A percentile compares a stretch with the other conserved stretches of the same genome.
Evolutionary conservation across 2,888 invertebrate genomes (phyloP).

Genomic region (Tenthredo mesomela): DNA sequence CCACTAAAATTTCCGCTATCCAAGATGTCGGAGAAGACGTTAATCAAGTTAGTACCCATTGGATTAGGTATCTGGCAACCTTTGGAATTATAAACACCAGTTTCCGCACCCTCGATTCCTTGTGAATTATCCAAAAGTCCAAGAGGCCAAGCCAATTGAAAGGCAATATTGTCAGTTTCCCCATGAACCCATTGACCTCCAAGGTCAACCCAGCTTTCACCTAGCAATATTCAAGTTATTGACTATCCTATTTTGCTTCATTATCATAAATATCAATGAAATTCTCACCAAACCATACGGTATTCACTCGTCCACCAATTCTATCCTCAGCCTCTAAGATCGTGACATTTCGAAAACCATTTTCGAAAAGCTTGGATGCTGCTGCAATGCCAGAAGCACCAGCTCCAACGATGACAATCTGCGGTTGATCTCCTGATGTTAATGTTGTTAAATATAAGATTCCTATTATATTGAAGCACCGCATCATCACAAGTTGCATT

Average conservation of each 20-base stretch:
- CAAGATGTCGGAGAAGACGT: no score
- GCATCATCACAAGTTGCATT: not conserved
- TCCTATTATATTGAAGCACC: not conserved
- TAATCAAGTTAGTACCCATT: not conserved
- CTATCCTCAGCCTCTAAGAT: conserved; percentile 79
- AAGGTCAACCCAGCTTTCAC: conserved; percentile 64
- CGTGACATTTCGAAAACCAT: conserved; percentile 77
- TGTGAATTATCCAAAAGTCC: conserved; percentile 60
- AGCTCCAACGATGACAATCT: conserved; percentile 81
- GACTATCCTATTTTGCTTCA: not conserved
- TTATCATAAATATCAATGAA: not conserved
- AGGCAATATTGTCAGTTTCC: conserved; percentile 64
- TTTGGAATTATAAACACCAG: not conserved
- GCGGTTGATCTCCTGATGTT: conserved; percentile 56
- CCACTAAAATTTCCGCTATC: no score
- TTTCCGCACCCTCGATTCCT: not conserved
- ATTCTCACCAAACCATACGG: conserved; percentile 76
- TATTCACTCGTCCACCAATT: conserved; percentile 79
- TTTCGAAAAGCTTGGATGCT: conserved; percentile 78
- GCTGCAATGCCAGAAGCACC: conserved; percentile 81
- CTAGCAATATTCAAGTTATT: conserved; percentile 55
- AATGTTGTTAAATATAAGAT: not conserved
- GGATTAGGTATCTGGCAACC: not conserved
- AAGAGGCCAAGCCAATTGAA: conserved; percentile 65
- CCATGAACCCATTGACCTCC: conserved; percentile 72